Base-by-base conservation (phyloP, 1,140 invertebrate genomes). In the Heterodera schachtii region DNA sequence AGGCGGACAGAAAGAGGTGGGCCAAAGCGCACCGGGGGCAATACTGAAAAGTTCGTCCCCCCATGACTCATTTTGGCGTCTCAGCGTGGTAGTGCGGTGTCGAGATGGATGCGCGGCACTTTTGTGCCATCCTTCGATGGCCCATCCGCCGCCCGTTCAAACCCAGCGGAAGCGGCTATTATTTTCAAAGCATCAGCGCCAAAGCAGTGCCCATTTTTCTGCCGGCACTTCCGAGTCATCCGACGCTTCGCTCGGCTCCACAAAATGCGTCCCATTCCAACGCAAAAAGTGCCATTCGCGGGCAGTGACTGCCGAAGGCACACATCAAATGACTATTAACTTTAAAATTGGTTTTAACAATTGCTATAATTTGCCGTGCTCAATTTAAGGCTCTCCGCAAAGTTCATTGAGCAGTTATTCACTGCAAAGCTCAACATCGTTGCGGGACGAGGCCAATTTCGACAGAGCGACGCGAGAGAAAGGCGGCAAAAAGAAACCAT, bases 131-230 rank as follows among this genome's bases (percentile, higher is more conserved):
- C 31, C 41, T 43, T n/a, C 67, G 41, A 70, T 70, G 67, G 21
- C 67, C 19, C 67, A 7, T 52, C 52, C 52, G 52, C 67, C 67
- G n/a, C 67, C 67, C 11, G 11, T 70, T 11, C 67, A 70, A 3
- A 11, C 67, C 67, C 67, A 70, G 11, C 67, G 67, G 3, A 70
- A 70, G 19, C 67, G 67, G n/a, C 67, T 70, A n/a, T 8, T 70
- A 3, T 52, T 43, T n/a, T 19, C 67, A n/a, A 19, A 11, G 9
- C n/a, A 70, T 9, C 52, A 11, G 11, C n/a, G 67, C 11, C 67
- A 70, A 43, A 70, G n/a, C 67, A 31, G 67, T 19, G 41, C 11
- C 67, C 52, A 6, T 16, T 52, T 52, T 16, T 52, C 52, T 16
- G 16, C 52, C 52, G 52, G 52, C 52, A 52, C 52, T 52, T 70